Conservation (phyloP, 2,888 invertebrate species). For the Hypena proboscidalis region DNA sequence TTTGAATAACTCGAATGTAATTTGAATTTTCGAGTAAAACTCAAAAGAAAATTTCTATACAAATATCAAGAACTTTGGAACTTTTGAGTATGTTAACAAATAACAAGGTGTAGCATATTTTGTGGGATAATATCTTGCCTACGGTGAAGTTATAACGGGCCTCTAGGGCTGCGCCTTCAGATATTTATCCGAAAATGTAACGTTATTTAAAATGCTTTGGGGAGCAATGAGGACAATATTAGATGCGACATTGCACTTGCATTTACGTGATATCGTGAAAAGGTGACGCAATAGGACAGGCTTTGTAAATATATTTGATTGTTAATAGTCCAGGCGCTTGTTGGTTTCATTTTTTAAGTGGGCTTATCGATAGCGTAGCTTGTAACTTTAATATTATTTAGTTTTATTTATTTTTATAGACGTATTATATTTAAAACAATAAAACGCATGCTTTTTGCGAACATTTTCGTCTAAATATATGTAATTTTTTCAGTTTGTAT, state of each 20-base stretch:
- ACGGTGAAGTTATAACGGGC: slow-evolving; percentile 29
- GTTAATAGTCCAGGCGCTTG: not conserved
- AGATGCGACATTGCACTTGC: slow-evolving; percentile 20
- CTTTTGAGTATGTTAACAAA: slow-evolving; percentile 14
- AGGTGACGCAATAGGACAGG: not conserved
- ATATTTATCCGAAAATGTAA: slow-evolving; percentile 24
- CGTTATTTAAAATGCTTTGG: slow-evolving; percentile 27
- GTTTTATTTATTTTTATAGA: too few relatives aligned
- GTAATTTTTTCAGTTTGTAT: too few relatives aligned
- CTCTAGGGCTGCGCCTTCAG: slow-evolving; percentile 29
- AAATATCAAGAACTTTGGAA: slow-evolving; percentile 7
- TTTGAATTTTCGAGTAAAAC: slow-evolving; percentile 3
- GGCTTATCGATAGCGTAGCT: too few relatives aligned
- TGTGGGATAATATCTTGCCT: slow-evolving; percentile 25
- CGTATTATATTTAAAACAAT: too few relatives aligned
- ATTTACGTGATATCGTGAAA: slow-evolving; percentile 1
- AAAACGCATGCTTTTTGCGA: too few relatives aligned
- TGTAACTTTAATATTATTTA: too few relatives aligned
- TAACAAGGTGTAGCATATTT: slow-evolving; percentile 17
- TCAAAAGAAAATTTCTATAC: slow-evolving; percentile 2
- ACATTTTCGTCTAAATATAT: too few relatives aligned
- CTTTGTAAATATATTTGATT: not conserved
- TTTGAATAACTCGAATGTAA: not conserved
- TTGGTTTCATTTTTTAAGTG: too few relatives aligned
- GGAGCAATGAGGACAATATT: slow-evolving; percentile 24